phyloP scores from a whole-genome alignment of 2,113 vertebrate genomes.

The Syngnathus floridae region DNA sequence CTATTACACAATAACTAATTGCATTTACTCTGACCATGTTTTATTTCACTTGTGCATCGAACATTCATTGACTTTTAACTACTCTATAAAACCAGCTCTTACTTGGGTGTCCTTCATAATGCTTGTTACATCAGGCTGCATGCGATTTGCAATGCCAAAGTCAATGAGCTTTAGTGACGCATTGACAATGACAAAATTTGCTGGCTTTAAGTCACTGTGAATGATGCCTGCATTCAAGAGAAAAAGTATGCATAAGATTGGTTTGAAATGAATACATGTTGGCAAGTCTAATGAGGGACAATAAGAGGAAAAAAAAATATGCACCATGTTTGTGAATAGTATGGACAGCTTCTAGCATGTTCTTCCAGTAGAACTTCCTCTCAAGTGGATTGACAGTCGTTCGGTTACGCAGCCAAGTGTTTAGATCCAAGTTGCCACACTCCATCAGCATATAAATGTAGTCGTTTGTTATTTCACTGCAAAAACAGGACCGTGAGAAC shows the following conservation, averaged over 20 bases:
- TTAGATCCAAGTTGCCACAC: conserved; percentile 94
- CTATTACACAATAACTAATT: not conserved
- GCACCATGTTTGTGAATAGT: conserved; percentile 96
- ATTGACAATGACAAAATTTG: conserved; percentile 95
- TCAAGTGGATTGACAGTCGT: conserved; percentile 84
- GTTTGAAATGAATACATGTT: not conserved
- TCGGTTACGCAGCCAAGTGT: conserved; percentile 92
- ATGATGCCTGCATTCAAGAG: conserved; percentile 78
- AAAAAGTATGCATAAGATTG: not conserved
- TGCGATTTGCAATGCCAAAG: conserved; percentile 95
- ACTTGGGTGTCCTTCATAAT: conserved; percentile 96
- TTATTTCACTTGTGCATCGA: not conserved
- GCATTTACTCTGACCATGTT: not conserved
- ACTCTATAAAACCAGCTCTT: conserved; percentile 10
- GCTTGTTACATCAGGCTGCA: conserved; percentile 95
- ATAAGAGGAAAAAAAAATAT: conserved; percentile 50
- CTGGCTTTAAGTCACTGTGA: conserved; percentile 96
- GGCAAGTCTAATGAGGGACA: no score
- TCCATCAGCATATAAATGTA: conserved; percentile 98
- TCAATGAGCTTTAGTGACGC: conserved; percentile 93
- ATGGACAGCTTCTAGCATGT: conserved; percentile 95
- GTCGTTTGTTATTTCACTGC: conserved; percentile 85
- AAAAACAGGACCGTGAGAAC: conserved; percentile 26
- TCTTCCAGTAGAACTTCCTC: conserved; percentile 94
- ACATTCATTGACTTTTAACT: not conserved